Evolutionary conservation across 2,888 invertebrate genomes (phyloP), one percentile per base, ranked within the genome.

Genomic region (Globia sparganii): DNA sequence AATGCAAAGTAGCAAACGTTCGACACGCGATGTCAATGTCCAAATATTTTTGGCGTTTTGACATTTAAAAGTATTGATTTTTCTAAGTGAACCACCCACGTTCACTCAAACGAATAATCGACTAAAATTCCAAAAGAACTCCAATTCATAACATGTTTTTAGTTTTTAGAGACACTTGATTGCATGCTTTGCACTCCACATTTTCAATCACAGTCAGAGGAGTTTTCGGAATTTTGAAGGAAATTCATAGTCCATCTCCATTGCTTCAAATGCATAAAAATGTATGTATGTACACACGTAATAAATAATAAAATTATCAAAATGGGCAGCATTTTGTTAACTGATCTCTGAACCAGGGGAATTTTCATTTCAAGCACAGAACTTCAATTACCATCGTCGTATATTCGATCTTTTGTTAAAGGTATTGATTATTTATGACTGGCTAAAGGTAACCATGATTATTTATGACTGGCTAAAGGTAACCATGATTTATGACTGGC

Each of bases 31-130:
- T 65, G 49, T 34, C 61, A 4, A 83, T 72, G 28, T 72, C 75
- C 28, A 64, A 78, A 78, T 83, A 83, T 81, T 73, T 73, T 70
- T 67, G 49, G 21, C 34, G 8, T 69, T 76, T 81, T 46, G 69
- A 77, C 77, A 72, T 65, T 68, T 72, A 11, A 18, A 18, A 5
- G 59, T 81, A 81, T 81, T 81, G 81, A 81, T 81, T 81, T 78
- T 9, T 5, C 8, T 8, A 0, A 28, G 4, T 18, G 13, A 31
- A n/a, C 25, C 8, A 34, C 28, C 9, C 18, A 4, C 11, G 18
- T n/a, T 31, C 2, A 13, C 4, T n/a, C 0, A 25, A 31, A 4
- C 0, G 0, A 21, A 9, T 75, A 75, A 3, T 75, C 75, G 77
- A 76, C 77, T 76, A 68, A 72, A 49, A 46, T 4, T 31, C 0